Evolutionary conservation across 2,113 vertebrate species (phyloP), one percentile per base, ranked within the genome.

Genomic region (Talpa occidentalis): DNA sequence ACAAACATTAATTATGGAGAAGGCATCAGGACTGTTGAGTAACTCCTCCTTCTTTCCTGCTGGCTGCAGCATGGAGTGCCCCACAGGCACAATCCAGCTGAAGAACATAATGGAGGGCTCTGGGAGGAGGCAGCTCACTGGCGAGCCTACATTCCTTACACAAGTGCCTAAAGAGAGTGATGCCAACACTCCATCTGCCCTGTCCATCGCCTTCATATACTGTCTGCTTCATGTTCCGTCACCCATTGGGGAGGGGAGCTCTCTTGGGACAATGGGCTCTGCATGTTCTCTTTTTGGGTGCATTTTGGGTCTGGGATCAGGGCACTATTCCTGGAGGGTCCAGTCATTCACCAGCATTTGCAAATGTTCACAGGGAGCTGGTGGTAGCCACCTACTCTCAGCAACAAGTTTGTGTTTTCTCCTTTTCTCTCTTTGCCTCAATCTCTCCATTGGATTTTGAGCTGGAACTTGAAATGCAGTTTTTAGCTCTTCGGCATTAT

Each of bases 141-240:
- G 97, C 97, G 97, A 98, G 97, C 97, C 96, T 93, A 98, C 97
- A 98, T 98, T 98, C 98, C 98, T 98, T 98, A 98, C 98, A 98
- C 98, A 98, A 98, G 98, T 98, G 98, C 98, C 98, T 98, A 98
- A 98, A 97, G 97, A 97, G 98, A 97, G 98, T 97, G 98, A 98
- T 97, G 97, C 97, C 97, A 96, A 97, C 96, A 97, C 97, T 95
- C 98, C 97, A 98, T 98, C 94, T 95, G 97, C 97, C 97, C 97
- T 96, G 94, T 95, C 94, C 97, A 97, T 98, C 95, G 93, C 97
- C 98, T 98, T 98, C 97, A 98, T 82, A 96, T 15, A 86, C 93
- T 94, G 96, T 98, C 98, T 97, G 94, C 95, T 98, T 97, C 93
- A 26, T 94, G 95, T 96, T 95, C 95, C 2, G 91, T 97, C 97